Conservation (phyloP, 2,888 invertebrate species). For the Euplagia quadripunctaria region DNA sequence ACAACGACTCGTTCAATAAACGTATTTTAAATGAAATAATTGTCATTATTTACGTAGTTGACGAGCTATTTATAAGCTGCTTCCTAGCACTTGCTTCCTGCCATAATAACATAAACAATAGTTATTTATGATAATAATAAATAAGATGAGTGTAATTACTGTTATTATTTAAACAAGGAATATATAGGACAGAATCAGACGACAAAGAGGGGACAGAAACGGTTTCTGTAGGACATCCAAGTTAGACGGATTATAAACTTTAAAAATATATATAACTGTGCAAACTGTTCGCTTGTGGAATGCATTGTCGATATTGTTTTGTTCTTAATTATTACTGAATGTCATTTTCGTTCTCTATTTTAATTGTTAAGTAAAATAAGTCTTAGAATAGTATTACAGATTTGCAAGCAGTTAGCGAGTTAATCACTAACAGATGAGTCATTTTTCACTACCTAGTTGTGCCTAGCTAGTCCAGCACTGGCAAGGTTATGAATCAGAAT, state of each 20-base stretch:
- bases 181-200: background rate
- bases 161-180: background rate
- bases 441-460: too few relatives aligned
- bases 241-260: too few relatives aligned
- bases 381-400: too few relatives aligned
- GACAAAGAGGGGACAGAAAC: background rate
- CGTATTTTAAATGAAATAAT: background rate
- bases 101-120: slow-evolving; percentile 1
- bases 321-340: too few relatives aligned
- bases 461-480: too few relatives aligned
- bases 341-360: too few relatives aligned
- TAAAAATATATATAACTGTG: too few relatives aligned
- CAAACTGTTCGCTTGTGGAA: background rate
- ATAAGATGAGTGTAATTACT: background rate
- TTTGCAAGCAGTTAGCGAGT: too few relatives aligned
- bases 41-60: slow-evolving; percentile 3
- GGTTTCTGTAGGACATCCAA: too few relatives aligned
- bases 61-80: background rate
- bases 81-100: background rate
- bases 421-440: too few relatives aligned
- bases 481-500: too few relatives aligned
- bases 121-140: slow-evolving; percentile 4
- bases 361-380: too few relatives aligned
- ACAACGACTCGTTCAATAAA: background rate
- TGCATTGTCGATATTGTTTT: background rate